Percentiles rank a stretch among this genome's conserved stretches.
Conservation (phyloP, 2,113 vertebrate species). For the Alligator sinensis region DNA sequence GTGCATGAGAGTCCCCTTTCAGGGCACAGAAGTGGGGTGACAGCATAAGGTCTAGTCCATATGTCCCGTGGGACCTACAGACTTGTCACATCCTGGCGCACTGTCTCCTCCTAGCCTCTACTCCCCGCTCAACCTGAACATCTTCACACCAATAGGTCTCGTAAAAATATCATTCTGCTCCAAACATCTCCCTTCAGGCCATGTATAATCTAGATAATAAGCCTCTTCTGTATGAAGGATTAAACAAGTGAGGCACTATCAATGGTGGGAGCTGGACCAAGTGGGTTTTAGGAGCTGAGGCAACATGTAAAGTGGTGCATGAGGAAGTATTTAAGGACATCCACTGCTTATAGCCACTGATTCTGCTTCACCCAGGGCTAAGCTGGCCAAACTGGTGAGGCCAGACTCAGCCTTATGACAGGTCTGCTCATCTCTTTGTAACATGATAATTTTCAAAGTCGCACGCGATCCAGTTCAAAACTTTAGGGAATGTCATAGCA, state of each 20-base stretch:
- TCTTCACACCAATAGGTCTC: not conserved
- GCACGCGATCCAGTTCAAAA: too few relatives aligned
- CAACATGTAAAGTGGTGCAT: not conserved
- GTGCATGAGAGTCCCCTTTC: not conserved
- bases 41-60: too few relatives aligned
- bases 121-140: not conserved
- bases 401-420: too few relatives aligned
- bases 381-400: too few relatives aligned
- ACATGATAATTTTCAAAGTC: too few relatives aligned
- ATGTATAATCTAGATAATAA: fast-evolving
- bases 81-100: not conserved
- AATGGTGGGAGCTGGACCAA: not conserved
- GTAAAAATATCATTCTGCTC: not conserved
- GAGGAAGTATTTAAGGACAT: not conserved
- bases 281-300: not conserved
- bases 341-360: not conserved
- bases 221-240: not conserved
- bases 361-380: not conserved
- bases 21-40: not conserved
- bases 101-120: not conserved
- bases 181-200: not conserved
- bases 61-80: not conserved
- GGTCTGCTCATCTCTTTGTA: too few relatives aligned
- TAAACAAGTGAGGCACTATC: not conserved
- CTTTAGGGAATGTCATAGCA: too few relatives aligned